These are phyloP conservation scores for Myotis findleyi DNA, from an alignment of 2,797 vertebrate genomes.

Conservation along the genomic window DNA sequence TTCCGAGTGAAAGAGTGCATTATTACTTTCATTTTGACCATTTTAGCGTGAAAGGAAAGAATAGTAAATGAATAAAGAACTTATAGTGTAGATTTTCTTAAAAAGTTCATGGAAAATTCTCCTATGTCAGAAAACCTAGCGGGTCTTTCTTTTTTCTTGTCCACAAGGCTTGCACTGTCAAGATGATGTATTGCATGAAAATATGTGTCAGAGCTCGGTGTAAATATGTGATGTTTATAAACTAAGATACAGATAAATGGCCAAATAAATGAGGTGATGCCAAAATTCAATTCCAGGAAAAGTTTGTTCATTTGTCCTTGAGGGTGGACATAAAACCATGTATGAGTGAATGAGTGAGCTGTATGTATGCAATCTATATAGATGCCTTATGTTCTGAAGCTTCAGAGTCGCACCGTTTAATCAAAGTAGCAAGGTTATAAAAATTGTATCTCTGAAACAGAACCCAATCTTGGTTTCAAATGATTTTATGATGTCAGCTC, in stretches of 20 bases:
- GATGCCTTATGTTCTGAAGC: neutral
- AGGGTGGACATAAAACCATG: neutral
- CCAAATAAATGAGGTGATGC: slow-evolving; percentile 55
- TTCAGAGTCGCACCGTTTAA: neutral
- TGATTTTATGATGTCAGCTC: slow-evolving; percentile 74
- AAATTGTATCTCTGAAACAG: slow-evolving; percentile 74
- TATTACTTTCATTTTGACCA: neutral
- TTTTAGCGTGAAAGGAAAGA: neutral
- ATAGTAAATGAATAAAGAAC: neutral
- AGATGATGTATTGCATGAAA: slow-evolving; percentile 17
- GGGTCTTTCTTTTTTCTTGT: neutral
- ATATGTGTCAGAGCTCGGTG: neutral
- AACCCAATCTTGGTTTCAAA: slow-evolving; percentile 72
- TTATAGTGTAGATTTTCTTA: neutral
- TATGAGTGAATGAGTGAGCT: neutral
- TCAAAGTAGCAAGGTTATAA: slow-evolving; percentile 73
- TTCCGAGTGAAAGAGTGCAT: neutral
- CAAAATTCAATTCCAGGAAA: slow-evolving; percentile 60
- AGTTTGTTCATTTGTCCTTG: slow-evolving; percentile 57
- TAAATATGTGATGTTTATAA: slow-evolving; percentile 61
- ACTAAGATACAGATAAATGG: slow-evolving; percentile 63
- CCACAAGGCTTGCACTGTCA: neutral
- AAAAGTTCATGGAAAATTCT: neutral
- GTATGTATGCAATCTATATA: neutral
- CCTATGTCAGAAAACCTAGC: neutral